phyloP scores from a whole-genome alignment of 2,888 invertebrate genomes.

The Drosophila neonasuta region DNA sequence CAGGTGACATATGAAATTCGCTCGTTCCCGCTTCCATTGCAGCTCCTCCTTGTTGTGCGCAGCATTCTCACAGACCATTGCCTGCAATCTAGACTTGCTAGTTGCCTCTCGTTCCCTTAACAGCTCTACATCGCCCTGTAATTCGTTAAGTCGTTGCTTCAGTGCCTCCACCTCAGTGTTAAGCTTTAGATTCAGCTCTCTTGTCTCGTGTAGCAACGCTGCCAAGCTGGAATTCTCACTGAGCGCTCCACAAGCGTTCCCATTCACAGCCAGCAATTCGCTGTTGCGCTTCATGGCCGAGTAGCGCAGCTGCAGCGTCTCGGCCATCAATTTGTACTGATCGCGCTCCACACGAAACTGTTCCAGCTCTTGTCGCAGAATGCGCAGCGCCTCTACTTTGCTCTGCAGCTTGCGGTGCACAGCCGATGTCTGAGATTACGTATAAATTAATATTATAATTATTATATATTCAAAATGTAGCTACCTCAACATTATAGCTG shows the following conservation, averaged over 20 bases:
- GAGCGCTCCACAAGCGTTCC: conserved; percentile 52
- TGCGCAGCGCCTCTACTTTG: conserved; percentile 91
- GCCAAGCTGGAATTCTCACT: conserved; percentile 83
- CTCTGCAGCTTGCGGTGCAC: conserved; percentile 89
- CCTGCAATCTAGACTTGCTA: conserved; percentile 43
- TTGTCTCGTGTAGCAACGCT: conserved; percentile 84
- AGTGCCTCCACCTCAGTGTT: conserved; percentile 86
- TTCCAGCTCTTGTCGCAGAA: conserved; percentile 89
- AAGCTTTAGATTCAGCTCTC: conserved; percentile 85
- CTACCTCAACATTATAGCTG: conserved; percentile 82
- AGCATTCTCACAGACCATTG: conserved; percentile 47
- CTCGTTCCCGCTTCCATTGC: conserved; percentile 81
- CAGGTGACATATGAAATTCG: conserved; percentile 80
- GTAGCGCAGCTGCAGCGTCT: conserved; percentile 86
- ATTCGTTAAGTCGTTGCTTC: conserved; percentile 87
- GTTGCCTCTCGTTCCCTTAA: conserved; percentile 82
- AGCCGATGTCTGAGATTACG: conserved; percentile 84
- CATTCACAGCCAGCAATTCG: conserved; percentile 59
- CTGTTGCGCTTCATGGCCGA: conserved; percentile 82
- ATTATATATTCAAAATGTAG: not conserved
- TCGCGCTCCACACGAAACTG: conserved; percentile 91
- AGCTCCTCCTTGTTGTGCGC: conserved; percentile 68
- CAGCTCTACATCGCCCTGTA: conserved; percentile 87
- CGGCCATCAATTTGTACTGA: conserved; percentile 90
- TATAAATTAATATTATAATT: not conserved